Conservation (phyloP, 2,888 invertebrate genomes). For the Eupeodes luniger region DNA sequence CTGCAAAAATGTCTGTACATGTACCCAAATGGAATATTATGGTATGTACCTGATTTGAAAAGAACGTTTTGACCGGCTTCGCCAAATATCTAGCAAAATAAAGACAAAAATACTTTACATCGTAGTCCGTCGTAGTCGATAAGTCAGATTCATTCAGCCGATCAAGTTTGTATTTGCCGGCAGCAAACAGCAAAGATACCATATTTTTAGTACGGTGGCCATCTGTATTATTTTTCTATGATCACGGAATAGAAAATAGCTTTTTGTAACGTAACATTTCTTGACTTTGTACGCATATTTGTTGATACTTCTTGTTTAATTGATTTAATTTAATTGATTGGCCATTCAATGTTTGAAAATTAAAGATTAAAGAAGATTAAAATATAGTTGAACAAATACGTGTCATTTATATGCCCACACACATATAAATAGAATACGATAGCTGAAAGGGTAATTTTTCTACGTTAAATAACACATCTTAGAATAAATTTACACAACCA, state of each 20-base stretch:
- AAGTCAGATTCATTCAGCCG: conserved; percentile 56
- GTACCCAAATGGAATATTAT: conserved; percentile 42
- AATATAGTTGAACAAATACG: too few species aligned
- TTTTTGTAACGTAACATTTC: too few species aligned
- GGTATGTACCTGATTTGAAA: conserved; percentile 28
- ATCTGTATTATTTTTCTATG: neutral
- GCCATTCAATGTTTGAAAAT: too few species aligned
- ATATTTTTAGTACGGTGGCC: conserved; percentile 1
- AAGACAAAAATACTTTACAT: conserved; percentile 12
- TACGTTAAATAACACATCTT: too few species aligned
- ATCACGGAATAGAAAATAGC: neutral
- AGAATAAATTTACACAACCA: too few species aligned
- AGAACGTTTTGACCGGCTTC: conserved; percentile 52
- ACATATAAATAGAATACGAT: too few species aligned
- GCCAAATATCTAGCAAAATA: conserved; percentile 43
- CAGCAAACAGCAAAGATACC: conserved; percentile 44
- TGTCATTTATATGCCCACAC: too few species aligned
- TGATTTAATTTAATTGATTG: too few species aligned
- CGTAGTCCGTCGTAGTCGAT: neutral
- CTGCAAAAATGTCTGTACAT: neutral
- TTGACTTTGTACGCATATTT: too few species aligned
- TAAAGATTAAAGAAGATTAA: too few species aligned
- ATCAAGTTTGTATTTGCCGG: conserved; percentile 26
- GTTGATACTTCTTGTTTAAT: too few species aligned
- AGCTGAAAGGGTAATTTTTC: too few species aligned